phyloP scores from a whole-genome alignment of 2,797 vertebrate species.

The Hippopotamyrus pictus region DNA sequence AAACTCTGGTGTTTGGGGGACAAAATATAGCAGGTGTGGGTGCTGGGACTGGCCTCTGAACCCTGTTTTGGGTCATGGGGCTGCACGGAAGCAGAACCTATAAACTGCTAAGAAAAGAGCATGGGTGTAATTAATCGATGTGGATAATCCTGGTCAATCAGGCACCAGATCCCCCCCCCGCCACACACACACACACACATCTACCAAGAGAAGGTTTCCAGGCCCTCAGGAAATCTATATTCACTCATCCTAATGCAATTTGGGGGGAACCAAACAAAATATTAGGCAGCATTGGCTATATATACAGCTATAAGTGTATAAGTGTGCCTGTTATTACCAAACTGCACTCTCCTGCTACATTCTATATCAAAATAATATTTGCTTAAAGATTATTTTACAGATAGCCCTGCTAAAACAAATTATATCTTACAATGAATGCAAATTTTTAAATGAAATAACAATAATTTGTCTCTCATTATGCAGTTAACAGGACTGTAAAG shows the following conservation, averaged over 20 bases:
- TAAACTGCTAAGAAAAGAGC: not conserved
- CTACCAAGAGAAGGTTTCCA: not conserved
- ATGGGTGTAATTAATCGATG: not conserved
- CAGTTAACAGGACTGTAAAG: not conserved
- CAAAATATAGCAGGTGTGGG: not conserved
- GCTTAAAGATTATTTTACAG: not conserved
- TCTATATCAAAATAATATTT: not conserved
- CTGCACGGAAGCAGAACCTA: not conserved
- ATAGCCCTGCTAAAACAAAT: not conserved
- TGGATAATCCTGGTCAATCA: not conserved
- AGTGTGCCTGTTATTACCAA: not conserved
- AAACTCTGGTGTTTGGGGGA: not conserved
- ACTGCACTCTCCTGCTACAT: not conserved
- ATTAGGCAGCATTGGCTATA: not conserved
- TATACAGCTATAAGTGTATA: not conserved
- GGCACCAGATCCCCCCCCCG: not conserved
- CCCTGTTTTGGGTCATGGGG: not conserved
- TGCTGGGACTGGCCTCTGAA: not conserved
- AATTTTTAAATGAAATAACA: not conserved
- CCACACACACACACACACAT: not conserved
- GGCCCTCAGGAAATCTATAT: not conserved
- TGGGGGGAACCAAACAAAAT: not conserved
- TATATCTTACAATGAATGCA: not conserved
- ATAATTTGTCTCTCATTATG: not conserved
- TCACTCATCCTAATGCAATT: not conserved